Percentiles rank a stretch among this genome's conserved stretches.
These are phyloP conservation scores for Polymixis lichenea DNA, from an alignment of 2,888 invertebrate species.

Conservation along the genomic window DNA sequence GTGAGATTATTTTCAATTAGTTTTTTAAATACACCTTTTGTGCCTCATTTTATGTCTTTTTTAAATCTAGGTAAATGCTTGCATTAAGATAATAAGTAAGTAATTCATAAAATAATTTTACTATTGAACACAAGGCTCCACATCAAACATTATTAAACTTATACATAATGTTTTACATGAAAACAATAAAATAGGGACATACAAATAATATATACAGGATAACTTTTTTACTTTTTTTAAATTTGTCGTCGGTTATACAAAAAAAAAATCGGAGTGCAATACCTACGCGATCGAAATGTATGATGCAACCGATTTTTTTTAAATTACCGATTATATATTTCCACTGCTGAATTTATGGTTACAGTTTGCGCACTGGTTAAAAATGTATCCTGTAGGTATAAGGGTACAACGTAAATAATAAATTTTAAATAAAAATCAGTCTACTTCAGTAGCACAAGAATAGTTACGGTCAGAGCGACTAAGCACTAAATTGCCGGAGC, in stretches of 20 bases:
- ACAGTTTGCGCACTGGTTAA: too few species aligned
- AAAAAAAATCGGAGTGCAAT: too few species aligned
- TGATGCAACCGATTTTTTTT: too few species aligned
- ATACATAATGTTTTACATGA: conserved; percentile 8
- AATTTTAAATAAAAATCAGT: conserved; percentile 42
- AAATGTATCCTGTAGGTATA: too few species aligned
- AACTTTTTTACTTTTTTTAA: too few species aligned
- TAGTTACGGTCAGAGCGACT: not conserved
- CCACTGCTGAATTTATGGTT: too few species aligned
- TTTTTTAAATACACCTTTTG: conserved; percentile 38
- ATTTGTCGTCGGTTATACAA: too few species aligned
- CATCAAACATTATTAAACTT: not conserved
- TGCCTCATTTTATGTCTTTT: conserved; percentile 18
- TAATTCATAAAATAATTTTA: conserved; percentile 3
- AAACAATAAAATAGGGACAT: not conserved
- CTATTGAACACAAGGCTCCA: not conserved
- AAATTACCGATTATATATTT: too few species aligned
- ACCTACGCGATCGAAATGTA: too few species aligned
- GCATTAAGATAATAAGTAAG: not conserved
- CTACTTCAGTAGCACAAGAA: conserved; percentile 45
- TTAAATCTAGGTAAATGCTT: conserved; percentile 46
- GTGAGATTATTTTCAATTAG: conserved; percentile 67
- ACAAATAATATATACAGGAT: not conserved
- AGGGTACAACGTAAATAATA: not conserved
- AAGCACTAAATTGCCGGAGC: not conserved